A percentile compares a stretch with the other conserved stretches of the same genome.
Conservation (phyloP, 2,797 vertebrate species). For the Gymnocypris eckloni region DNA sequence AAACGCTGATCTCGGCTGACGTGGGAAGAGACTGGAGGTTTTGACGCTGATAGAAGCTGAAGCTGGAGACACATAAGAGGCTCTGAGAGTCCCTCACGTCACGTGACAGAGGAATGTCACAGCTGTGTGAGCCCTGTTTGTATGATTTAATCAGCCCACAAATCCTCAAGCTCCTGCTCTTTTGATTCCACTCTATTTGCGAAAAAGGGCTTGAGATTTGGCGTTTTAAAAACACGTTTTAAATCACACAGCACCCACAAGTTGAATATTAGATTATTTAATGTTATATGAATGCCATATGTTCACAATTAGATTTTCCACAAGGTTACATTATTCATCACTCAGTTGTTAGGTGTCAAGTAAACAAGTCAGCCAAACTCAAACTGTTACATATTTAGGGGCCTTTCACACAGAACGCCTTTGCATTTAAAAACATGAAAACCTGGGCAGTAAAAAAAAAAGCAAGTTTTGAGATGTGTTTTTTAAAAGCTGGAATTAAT, state of each 20-base stretch:
- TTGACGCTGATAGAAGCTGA: constrained; percentile 75
- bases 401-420: no score
- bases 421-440: no score
- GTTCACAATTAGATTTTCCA: neutral
- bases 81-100: constrained; percentile 67
- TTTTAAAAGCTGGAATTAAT: no score
- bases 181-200: constrained; percentile 53
- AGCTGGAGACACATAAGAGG: constrained; percentile 73
- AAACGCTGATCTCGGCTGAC: constrained; percentile 75
- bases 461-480: no score
- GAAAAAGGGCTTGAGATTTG: neutral
- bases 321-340: neutral
- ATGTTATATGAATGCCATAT: neutral
- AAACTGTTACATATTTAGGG: no score
- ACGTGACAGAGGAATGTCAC: constrained; percentile 60
- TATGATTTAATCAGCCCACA: constrained; percentile 25
- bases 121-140: constrained; percentile 55
- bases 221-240: neutral
- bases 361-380: neutral
- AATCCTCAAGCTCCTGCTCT: constrained; percentile 53
- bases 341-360: neutral
- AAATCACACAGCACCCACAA: neutral
- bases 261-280: neutral
- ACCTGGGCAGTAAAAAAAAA: no score
- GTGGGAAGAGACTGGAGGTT: constrained; percentile 66